Percentiles rank a stretch among this genome's conserved stretches.
Conservation (phyloP, 2,888 invertebrate species). For the Sicus ferrugineus region DNA sequence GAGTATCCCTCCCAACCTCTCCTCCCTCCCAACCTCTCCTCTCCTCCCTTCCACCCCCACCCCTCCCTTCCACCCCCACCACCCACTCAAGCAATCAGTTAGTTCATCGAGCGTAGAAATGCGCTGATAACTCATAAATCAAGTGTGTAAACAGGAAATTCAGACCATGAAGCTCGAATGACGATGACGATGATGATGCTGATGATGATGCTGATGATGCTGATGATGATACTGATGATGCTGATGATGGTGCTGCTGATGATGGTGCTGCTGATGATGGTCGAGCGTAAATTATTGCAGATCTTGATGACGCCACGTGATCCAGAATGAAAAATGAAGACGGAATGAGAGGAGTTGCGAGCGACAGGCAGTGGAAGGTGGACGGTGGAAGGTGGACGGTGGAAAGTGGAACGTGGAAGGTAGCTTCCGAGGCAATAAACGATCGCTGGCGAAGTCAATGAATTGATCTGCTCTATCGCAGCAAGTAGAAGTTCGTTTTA, state of each 20-base stretch:
- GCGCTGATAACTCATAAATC: constrained; percentile 45
- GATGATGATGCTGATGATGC: constrained; percentile 33
- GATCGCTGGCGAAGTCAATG: constrained; percentile 11
- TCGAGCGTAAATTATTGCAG: no score
- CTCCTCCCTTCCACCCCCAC: neutral
- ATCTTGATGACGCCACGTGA: no score
- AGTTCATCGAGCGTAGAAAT: constrained; percentile 22
- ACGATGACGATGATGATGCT: constrained; percentile 3
- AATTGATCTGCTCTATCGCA: no score
- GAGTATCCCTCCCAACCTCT: neutral
- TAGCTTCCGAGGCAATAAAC: constrained; percentile 11
- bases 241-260: neutral
- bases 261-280: neutral
- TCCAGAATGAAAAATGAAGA: no score
- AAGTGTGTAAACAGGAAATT: constrained; percentile 46
- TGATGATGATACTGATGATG: constrained; percentile 18
- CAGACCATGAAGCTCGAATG: constrained; percentile 22
- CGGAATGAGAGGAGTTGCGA: no score
- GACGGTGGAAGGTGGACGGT: neutral
- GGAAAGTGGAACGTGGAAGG: constrained; percentile 1
- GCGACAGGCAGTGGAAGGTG: no score
- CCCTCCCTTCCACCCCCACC: neutral
- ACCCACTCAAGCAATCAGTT: neutral
- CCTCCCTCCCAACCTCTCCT: neutral
- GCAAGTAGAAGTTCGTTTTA: no score